Percentiles rank a stretch among this genome's conserved stretches.
Conservation (phyloP, 2,797 vertebrate genomes). For the Pseudochromis fuscus region DNA sequence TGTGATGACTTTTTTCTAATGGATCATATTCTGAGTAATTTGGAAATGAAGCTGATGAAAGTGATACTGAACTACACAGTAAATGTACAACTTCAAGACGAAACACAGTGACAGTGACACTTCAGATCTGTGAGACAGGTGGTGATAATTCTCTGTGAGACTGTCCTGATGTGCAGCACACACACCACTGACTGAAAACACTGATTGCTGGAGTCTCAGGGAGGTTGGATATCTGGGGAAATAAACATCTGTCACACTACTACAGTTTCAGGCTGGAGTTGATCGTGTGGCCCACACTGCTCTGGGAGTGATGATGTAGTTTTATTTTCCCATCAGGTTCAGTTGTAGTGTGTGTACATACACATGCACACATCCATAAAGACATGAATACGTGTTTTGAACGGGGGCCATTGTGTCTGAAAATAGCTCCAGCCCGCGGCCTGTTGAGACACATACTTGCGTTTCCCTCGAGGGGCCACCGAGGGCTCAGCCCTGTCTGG, state of each 20-base stretch:
- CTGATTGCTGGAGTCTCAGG: not conserved
- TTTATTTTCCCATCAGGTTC: not conserved
- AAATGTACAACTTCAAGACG: too few relatives aligned
- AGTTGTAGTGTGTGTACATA: not conserved
- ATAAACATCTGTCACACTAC: not conserved
- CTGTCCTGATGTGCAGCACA: not conserved
- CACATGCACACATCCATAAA: not conserved
- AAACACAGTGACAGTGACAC: too few relatives aligned
- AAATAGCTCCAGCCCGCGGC: slow-evolving; percentile 61
- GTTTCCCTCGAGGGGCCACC: slow-evolving; percentile 51
- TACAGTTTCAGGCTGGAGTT: not conserved
- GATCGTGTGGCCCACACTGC: not conserved
- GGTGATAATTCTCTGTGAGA: too few relatives aligned
- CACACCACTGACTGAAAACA: not conserved
- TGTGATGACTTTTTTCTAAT: too few relatives aligned
- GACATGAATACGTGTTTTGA: slow-evolving; percentile 32
- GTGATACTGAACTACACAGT: too few relatives aligned
- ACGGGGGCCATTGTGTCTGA: slow-evolving; percentile 49
- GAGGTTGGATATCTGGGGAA: not conserved
- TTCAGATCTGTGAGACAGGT: too few relatives aligned
- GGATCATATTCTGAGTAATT: not conserved
- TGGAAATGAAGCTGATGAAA: too few relatives aligned
- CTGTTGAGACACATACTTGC: slow-evolving; percentile 62
- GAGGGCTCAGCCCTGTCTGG: slow-evolving; percentile 54
- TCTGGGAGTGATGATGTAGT: not conserved